Base-by-base conservation (phyloP, 2,888 invertebrate species). In the Agapostemon virescens region DNA sequence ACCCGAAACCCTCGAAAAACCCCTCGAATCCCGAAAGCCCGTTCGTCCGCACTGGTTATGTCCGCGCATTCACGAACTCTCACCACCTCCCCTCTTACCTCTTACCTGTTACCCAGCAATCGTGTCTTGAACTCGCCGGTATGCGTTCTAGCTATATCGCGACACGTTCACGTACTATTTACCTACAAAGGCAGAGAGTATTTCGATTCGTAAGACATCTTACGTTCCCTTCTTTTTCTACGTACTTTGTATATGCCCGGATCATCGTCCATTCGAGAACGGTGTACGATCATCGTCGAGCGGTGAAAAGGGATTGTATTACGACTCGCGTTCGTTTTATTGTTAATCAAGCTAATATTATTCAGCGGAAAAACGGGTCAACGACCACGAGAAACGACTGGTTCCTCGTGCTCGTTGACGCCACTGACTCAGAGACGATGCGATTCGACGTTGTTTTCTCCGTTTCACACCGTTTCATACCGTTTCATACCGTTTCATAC, bases 171-270 rank as follows among this genome's bases (percentile, higher is more conserved):
- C 86, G 83, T 88, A 55, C 55, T 55, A 86, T 88, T 89, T 84
- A 87, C n/a, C n/a, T n/a, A n/a, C 79, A 73, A 83, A 77, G 76
- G 45, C 78, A 74, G 79, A 61, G 61, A 74, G 71, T 63, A 70
- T 77, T 78, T 81, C 73, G 49, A 77, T 81, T 69, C 70, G 81
- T 80, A 77, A 77, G 68, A 84, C 52, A 82, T 80, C 83, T 89
- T 87, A 84, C 82, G 89, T 90, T 89, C 86, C 86, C 88, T 83
- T 83, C 72, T 82, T 90, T 90, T 90, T 89, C 89, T 90, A 89
- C 88, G 84, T 88, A 86, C 89, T 90, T 90, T 90, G 87, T 90
- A 89, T 89, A 88, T 88, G 86, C 86, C 78, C 82, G 58, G 33
- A 68, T 74, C 79, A 81, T 49, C 69, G 68, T 74, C 70, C 69